Percentiles rank a stretch among this genome's conserved stretches.
Evolutionary conservation across 2,113 vertebrate genomes (phyloP).

Genomic region (Lynx canadensis): DNA sequence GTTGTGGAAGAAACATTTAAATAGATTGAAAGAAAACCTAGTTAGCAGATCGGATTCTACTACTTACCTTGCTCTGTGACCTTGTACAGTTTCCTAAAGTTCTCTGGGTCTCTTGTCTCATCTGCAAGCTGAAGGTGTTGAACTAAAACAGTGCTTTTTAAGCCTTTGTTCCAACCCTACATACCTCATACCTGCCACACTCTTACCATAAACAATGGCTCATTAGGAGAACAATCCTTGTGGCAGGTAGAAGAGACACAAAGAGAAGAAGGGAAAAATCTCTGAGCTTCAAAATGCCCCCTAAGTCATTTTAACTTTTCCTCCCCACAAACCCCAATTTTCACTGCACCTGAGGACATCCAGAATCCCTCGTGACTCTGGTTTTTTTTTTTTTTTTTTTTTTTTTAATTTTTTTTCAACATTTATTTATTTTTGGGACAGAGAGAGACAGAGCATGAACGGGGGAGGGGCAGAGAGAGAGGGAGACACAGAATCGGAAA

Average conservation of each 20-base stretch:
- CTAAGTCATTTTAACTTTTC: not conserved
- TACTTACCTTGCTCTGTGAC: not conserved
- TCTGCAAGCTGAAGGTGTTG: not conserved
- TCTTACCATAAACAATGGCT: not conserved
- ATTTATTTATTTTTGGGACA: too few species aligned
- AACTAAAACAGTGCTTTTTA: not conserved
- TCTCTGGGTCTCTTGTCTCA: not conserved
- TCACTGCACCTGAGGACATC: not conserved
- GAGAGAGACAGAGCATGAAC: too few species aligned
- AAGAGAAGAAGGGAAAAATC: not conserved
- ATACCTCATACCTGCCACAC: not conserved
- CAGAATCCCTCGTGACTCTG: not conserved
- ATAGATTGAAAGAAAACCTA: not conserved
- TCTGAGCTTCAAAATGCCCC: not conserved
- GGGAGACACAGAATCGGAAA: too few species aligned
- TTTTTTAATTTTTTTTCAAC: too few species aligned
- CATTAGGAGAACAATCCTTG: accelerated
- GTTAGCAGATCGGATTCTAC: not conserved
- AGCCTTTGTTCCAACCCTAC: not conserved
- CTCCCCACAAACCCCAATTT: accelerated
- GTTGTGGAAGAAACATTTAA: not conserved
- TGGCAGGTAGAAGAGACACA: not conserved
- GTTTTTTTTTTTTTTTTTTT: too few species aligned
- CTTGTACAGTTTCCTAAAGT: not conserved
- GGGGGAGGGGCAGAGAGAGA: too few species aligned